Evolutionary conservation across 92 coral and sea anemone species (phyloP), one percentile per base, ranked within the genome.

Genomic region (Parazoanthus darwini): DNA sequence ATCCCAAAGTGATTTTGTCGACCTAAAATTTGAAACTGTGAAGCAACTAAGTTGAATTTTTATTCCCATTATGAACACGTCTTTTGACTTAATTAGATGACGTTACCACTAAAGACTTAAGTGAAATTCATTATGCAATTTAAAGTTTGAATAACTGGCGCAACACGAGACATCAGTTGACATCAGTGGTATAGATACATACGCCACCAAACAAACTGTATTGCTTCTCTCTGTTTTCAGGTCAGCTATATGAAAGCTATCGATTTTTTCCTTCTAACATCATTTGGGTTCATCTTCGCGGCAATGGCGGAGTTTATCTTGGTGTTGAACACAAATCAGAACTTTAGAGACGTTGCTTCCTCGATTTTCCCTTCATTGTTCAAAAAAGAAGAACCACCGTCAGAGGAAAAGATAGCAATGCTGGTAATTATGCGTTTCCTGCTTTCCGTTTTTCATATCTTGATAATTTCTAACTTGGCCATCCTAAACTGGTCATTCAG

Each of bases 241-340:
- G 98, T 95, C 87, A 95, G 98, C 87, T 95, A 95, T 89, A 94
- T 96, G 94, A 96, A 96, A 78, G 96, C 98, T 5, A 94, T 96
- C 63, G 98, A 96, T 74, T 90, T 92, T 36, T 96, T 96, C 85
- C 88, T 96, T 71, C 84, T 94, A 58, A 94, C 93, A 6, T 96
- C 98, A 5, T 96, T 96, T 80, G 97, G 94, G 35, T 96, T 96
- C 82, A 94, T 96, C 42, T 96, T 96, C 75, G 91, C 94, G 26
- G 97, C 98, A 20, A 83, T 93, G 78, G 90, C 95, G 56, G 98
- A 96, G 86, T 96, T 91, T 46, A 95, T 96, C 13, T 63, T 94
- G 67, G 98, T 93, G 11, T 92, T 95, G 38, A 95, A 96, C 89
- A 93, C 93, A 8, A 58, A 92, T 33, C 92, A 92, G 16, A 89